Evolutionary conservation across 2,113 vertebrate genomes (phyloP).

Genomic region (Notechis scutatus): DNA sequence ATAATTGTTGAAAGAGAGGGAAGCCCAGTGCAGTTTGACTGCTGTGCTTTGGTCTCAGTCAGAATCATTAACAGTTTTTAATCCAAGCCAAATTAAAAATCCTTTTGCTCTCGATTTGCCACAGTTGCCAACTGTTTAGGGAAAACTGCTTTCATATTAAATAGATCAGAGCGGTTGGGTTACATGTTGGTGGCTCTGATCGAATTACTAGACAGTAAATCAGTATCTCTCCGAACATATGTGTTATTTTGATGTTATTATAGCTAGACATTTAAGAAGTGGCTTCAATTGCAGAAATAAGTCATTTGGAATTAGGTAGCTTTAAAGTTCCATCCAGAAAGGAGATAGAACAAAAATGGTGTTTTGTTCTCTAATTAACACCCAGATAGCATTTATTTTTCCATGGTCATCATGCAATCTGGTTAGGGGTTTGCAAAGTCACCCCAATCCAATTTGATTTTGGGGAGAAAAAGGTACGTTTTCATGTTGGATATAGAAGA

Average conservation of each 20-base stretch:
- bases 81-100: slow-evolving; percentile 44
- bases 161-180: slow-evolving; percentile 42
- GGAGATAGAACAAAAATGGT: background rate
- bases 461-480: background rate
- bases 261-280: slow-evolving; percentile 38
- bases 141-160: slow-evolving; percentile 43
- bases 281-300: slow-evolving; percentile 39
- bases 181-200: slow-evolving; percentile 31
- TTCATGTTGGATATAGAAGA: background rate
- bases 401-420: background rate
- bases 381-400: background rate
- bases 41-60: background rate
- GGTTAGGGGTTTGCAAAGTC: background rate
- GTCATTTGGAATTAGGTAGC: background rate
- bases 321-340: slow-evolving; percentile 2
- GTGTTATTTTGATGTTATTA: slow-evolving; percentile 33
- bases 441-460: background rate
- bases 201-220: slow-evolving; percentile 22
- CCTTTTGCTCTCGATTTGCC: slow-evolving; percentile 38
- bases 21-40: background rate
- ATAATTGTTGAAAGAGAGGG: background rate
- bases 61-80: slow-evolving; percentile 32
- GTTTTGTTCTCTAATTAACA: background rate
- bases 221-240: slow-evolving; percentile 28
- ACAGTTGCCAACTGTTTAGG: slow-evolving; percentile 45